These are phyloP conservation scores for Cremastinae sp. DNA, from an alignment of 2,888 invertebrate species.

Conservation along the genomic window DNA sequence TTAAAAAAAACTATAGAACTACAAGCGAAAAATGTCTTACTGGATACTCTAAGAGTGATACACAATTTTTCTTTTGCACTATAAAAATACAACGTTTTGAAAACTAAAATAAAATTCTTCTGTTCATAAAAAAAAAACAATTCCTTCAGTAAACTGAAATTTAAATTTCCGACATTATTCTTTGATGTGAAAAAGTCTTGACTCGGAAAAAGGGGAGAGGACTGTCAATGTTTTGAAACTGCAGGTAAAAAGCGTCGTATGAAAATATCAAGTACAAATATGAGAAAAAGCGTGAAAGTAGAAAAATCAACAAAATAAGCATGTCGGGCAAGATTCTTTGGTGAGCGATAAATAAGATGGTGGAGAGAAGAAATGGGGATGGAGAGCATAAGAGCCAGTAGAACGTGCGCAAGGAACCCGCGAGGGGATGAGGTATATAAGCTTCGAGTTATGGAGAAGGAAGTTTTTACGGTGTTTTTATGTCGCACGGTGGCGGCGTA, in stretches of 20 bases:
- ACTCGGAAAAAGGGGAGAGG: too few species aligned
- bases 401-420: slow-evolving; percentile 26
- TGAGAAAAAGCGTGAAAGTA: slow-evolving; percentile 4
- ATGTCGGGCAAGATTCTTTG: slow-evolving; percentile 44
- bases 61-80: too few species aligned
- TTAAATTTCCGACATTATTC: too few species aligned
- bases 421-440: slow-evolving; percentile 61
- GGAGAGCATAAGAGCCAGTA: slow-evolving; percentile 9
- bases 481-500: slow-evolving; percentile 66
- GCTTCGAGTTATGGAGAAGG: slow-evolving; percentile 72
- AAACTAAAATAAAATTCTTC: too few species aligned
- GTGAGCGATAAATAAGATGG: slow-evolving; percentile 49
- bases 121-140: too few species aligned
- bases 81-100: too few species aligned
- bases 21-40: too few species aligned
- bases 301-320: slow-evolving; percentile 28
- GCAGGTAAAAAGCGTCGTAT: neutral
- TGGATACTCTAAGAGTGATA: too few species aligned
- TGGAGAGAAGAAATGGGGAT: slow-evolving; percentile 27
- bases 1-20: too few species aligned
- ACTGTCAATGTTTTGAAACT: neutral
- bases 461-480: slow-evolving; percentile 79
- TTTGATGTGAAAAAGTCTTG: too few species aligned
- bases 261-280: slow-evolving; percentile 16
- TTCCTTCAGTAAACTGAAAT: neutral